These are phyloP conservation scores for Molossus molossus DNA, from an alignment of 2,797 vertebrate species.

Conservation along the genomic window DNA sequence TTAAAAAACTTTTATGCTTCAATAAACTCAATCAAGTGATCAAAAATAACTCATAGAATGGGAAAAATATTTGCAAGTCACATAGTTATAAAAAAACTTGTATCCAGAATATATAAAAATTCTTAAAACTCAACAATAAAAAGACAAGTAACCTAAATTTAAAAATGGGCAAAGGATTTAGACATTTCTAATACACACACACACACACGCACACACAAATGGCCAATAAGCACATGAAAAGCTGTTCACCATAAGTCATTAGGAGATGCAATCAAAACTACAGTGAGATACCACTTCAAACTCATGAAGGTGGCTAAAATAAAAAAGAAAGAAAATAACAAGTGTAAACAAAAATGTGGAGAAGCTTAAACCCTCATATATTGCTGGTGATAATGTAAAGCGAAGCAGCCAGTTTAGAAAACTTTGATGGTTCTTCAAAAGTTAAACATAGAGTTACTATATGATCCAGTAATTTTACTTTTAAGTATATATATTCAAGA, in stretches of 20 bases:
- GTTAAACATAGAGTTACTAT: neutral
- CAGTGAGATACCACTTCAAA: neutral
- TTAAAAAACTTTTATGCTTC: neutral
- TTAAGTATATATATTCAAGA: neutral
- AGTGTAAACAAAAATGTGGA: neutral
- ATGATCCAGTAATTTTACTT: neutral
- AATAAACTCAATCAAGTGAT: neutral
- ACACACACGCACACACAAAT: neutral
- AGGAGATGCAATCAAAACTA: neutral
- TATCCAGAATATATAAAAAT: neutral
- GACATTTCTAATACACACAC: neutral
- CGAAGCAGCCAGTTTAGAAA: neutral
- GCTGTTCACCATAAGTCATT: neutral
- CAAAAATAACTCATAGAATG: neutral
- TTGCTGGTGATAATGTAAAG: neutral
- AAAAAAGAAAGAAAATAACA: neutral
- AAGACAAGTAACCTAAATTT: neutral
- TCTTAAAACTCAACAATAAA: neutral
- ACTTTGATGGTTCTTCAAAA: slow-evolving; percentile 8
- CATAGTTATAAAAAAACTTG: neutral
- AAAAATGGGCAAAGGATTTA: neutral
- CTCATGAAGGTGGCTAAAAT: neutral
- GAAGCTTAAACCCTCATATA: neutral
- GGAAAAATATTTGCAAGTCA: neutral
- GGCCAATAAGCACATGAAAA: neutral